Evolutionary conservation across 2,888 invertebrate genomes (phyloP).

Genomic region (Antheraea assamensis): DNA sequence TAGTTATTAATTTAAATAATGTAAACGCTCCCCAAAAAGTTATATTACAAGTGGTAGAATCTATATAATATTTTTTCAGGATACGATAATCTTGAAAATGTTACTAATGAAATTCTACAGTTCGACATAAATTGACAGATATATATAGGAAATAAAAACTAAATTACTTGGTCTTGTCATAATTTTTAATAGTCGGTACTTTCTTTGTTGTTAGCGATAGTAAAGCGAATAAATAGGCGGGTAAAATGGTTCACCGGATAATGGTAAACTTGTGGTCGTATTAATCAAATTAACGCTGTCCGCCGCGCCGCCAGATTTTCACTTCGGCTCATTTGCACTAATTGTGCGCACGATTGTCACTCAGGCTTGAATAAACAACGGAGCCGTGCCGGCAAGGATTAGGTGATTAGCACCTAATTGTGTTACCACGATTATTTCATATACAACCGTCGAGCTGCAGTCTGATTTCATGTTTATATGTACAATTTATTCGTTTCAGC

Average conservation of each 20-base stretch:
- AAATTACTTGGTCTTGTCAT: neutral
- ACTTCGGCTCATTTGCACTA: slow-evolving; percentile 82
- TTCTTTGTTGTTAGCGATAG: neutral
- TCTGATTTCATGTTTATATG: slow-evolving; percentile 74
- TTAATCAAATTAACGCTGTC: slow-evolving; percentile 74
- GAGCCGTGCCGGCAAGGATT: slow-evolving; percentile 77
- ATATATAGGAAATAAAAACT: too few species aligned
- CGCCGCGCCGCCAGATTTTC: slow-evolving; percentile 74
- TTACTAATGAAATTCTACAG: neutral
- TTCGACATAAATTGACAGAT: neutral
- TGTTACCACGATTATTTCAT: slow-evolving; percentile 79
- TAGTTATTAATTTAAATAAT: too few species aligned
- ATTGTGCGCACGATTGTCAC: slow-evolving; percentile 82
- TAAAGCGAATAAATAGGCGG: slow-evolving; percentile 24
- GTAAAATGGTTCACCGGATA: slow-evolving; percentile 50
- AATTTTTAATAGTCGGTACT: neutral
- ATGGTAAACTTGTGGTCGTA: slow-evolving; percentile 69
- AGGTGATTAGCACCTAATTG: slow-evolving; percentile 81
- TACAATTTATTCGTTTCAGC: slow-evolving; percentile 33
- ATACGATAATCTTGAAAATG: neutral
- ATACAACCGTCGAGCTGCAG: slow-evolving; percentile 69
- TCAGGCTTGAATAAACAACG: slow-evolving; percentile 82
- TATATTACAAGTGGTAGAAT: too few species aligned
- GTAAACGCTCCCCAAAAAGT: too few species aligned
- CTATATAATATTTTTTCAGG: too few species aligned